A percentile compares a stretch with the other conserved stretches of the same genome.
Conservation (phyloP, 2,113 vertebrate species). For the Pygoscelis antarcticus region DNA sequence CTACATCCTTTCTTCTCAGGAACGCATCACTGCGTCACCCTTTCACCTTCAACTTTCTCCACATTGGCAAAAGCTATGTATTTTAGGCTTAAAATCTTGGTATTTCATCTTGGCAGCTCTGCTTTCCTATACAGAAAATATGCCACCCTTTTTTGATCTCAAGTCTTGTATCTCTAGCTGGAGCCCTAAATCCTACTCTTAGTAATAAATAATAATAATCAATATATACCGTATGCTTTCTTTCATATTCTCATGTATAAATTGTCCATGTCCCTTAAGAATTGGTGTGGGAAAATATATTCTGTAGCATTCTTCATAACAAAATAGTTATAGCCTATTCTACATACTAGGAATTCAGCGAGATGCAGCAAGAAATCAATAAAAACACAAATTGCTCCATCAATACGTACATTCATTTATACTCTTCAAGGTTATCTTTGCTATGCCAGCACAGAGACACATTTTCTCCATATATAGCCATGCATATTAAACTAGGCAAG, state of each 20-base stretch:
- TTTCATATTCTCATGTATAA: conserved; percentile 48
- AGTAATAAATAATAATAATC: conserved; percentile 52
- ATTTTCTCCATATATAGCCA: conserved; percentile 61
- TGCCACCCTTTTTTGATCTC: background rate
- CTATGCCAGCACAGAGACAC: conserved; percentile 56
- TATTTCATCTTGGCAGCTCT: background rate
- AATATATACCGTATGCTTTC: conserved; percentile 6
- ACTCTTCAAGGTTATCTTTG: conserved; percentile 78
- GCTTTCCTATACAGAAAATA: background rate
- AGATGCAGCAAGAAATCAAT: conserved; percentile 74
- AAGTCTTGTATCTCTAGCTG: background rate
- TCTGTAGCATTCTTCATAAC: conserved; percentile 56
- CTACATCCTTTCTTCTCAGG: background rate
- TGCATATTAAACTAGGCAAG: conserved; percentile 58
- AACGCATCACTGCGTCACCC: background rate
- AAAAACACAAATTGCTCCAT: conserved; percentile 77
- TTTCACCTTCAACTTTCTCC: background rate
- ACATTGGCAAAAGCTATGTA: background rate
- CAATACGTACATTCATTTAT: conserved; percentile 76
- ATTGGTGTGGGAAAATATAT: conserved; percentile 27
- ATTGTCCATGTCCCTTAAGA: conserved; percentile 44
- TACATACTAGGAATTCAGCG: conserved; percentile 62
- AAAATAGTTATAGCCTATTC: conserved; percentile 60
- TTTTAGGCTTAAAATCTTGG: background rate
- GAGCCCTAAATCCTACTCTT: conserved; percentile 25